phyloP scores from a whole-genome alignment of 2,797 vertebrate genomes.

The Acomys russatus region DNA sequence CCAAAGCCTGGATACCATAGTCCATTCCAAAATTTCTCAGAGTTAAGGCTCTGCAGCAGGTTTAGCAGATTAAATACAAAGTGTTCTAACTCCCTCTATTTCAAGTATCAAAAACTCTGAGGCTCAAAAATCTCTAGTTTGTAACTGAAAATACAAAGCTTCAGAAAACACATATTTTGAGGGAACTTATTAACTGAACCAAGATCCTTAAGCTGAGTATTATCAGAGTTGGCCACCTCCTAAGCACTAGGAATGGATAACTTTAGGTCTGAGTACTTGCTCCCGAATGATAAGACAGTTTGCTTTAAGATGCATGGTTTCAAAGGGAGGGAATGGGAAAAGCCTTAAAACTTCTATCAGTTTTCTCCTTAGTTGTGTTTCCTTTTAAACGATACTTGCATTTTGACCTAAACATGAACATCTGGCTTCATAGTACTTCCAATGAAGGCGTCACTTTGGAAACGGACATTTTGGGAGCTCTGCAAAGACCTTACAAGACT shows the following conservation, averaged over 20 bases:
- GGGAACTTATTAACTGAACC: conserved; percentile 57
- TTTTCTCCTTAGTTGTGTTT: conserved; percentile 60
- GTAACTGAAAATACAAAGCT: conserved; percentile 72
- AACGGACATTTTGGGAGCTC: conserved; percentile 46
- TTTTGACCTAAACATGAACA: conserved; percentile 33
- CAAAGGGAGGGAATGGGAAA: neutral
- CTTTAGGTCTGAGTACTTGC: conserved; percentile 61
- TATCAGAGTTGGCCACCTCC: conserved; percentile 26
- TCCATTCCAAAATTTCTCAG: conserved; percentile 61
- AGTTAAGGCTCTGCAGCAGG: conserved; percentile 82
- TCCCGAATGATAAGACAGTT: conserved; percentile 31
- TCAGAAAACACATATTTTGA: conserved; percentile 60
- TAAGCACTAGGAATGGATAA: conserved; percentile 35
- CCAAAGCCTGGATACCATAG: conserved; percentile 72
- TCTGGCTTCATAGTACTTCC: conserved; percentile 26
- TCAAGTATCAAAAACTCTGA: conserved; percentile 82
- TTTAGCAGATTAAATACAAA: conserved; percentile 73
- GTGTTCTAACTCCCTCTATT: conserved; percentile 69
- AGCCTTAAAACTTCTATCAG: neutral
- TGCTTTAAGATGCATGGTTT: conserved; percentile 28
- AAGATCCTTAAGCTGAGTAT: conserved; percentile 36
- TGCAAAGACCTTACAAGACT: conserved; percentile 43
- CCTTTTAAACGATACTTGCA: conserved; percentile 57
- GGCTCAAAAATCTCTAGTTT: conserved; percentile 77
- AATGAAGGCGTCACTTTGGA: conserved; percentile 60